These are phyloP conservation scores for Emydocephalus ijimae DNA, from an alignment of 2,113 vertebrate species.

Conservation along the genomic window DNA sequence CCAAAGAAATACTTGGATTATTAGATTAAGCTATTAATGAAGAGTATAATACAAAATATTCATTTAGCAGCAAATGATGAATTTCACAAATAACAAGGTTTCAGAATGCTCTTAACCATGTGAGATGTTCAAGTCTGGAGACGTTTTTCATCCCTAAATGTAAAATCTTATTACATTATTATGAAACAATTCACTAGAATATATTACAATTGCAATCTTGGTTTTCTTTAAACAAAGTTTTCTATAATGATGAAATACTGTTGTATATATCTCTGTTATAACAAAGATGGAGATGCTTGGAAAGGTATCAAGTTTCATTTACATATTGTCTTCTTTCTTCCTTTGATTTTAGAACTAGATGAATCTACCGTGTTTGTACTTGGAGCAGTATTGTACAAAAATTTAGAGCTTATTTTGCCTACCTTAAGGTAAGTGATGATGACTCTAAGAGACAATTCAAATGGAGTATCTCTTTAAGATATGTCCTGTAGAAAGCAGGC, in stretches of 20 bases:
- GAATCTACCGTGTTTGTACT: constrained; percentile 95
- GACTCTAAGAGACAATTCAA: constrained; percentile 13
- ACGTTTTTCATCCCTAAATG: background rate
- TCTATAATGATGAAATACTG: constrained; percentile 11
- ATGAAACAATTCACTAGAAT: constrained; percentile 1
- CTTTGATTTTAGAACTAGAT: constrained; percentile 80
- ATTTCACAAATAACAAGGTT: constrained; percentile 28
- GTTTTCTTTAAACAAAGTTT: constrained; percentile 38
- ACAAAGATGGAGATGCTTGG: background rate
- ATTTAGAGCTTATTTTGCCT: constrained; percentile 94
- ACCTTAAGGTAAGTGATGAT: constrained; percentile 87
- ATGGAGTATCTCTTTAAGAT: constrained; percentile 19
- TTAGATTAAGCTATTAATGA: background rate
- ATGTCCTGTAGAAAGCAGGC: constrained; percentile 36
- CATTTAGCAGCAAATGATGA: constrained; percentile 1
- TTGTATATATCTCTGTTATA: background rate
- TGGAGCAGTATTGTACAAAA: constrained; percentile 98
- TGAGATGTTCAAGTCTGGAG: background rate
- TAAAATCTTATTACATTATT: constrained; percentile 19
- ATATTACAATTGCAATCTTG: constrained; percentile 19
- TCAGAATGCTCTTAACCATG: constrained; percentile 28
- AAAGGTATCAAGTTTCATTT: background rate
- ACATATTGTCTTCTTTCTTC: constrained; percentile 17
- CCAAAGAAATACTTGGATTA: background rate
- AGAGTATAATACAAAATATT: constrained; percentile 3